Conservation (phyloP, 92 coral and sea anemone species). For the Umimayanthus kanabou region DNA sequence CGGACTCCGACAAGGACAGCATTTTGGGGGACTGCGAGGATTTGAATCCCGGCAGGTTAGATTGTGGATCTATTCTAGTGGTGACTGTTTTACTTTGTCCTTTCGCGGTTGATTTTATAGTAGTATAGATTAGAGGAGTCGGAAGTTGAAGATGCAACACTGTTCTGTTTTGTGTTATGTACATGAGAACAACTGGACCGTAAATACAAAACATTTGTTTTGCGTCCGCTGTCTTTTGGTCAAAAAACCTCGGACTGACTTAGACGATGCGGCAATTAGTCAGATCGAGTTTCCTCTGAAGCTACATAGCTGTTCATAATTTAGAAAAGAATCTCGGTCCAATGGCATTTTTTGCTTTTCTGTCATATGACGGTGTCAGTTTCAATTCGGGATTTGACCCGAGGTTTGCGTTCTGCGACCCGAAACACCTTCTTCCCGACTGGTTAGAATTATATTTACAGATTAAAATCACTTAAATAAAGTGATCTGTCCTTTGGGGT, state of each 20-base stretch:
- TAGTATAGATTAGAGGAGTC: not conserved
- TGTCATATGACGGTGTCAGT: not conserved
- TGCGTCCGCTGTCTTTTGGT: not conserved
- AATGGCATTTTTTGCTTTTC: not conserved
- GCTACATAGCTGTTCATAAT: not conserved
- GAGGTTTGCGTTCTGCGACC: not conserved
- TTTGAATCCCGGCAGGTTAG: slow-evolving; percentile 20
- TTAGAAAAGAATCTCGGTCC: not conserved
- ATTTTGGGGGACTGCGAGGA: slow-evolving; percentile 10
- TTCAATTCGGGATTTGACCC: not conserved
- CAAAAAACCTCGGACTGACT: not conserved
- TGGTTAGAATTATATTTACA: not conserved
- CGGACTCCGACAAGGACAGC: slow-evolving; percentile 22
- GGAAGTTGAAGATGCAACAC: slow-evolving; percentile 9
- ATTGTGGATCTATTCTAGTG: not conserved
- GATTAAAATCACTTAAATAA: not conserved
- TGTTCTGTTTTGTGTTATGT: not conserved
- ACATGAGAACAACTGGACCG: not conserved
- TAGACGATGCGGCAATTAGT: not conserved
- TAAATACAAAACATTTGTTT: not conserved
- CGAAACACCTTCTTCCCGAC: not conserved
- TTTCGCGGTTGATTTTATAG: not conserved
- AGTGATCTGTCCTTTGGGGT: not conserved
- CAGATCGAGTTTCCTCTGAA: not conserved
- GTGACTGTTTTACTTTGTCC: not conserved